Evolutionary conservation across 1,140 invertebrate species (phyloP).

Genomic region (Linepithema humile): DNA sequence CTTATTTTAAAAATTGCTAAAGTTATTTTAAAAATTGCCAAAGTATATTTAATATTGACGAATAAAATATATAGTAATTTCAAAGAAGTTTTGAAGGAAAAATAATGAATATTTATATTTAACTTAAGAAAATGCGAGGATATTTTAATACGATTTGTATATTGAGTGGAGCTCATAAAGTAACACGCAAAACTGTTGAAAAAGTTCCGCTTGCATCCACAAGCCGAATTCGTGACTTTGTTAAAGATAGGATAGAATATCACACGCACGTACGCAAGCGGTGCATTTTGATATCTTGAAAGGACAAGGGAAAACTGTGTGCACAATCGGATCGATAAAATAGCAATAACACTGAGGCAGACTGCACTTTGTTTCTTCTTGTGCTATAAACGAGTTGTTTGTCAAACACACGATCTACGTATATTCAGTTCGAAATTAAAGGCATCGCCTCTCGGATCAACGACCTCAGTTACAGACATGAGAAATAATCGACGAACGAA

Average conservation of each 20-base stretch:
- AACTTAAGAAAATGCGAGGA: too few relatives aligned
- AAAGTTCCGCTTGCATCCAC: background rate
- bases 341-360: background rate
- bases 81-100: background rate
- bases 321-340: constrained; percentile 16
- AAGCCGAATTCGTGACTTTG: background rate
- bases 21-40: background rate
- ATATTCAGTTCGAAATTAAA: constrained; percentile 6
- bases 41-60: background rate
- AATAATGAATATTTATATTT: background rate
- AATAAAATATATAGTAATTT: background rate
- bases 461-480: constrained; percentile 6
- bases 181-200: background rate
- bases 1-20: background rate
- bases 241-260: background rate
- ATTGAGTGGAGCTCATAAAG: background rate
- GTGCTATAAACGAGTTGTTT: constrained; percentile 13
- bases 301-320: background rate
- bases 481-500: constrained; percentile 39
- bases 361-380: background rate
- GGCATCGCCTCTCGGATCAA: background rate
- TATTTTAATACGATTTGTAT: background rate
- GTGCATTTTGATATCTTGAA: constrained; percentile 4
- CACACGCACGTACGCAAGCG: too few relatives aligned
- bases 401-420: background rate